Evolutionary conservation across 2,113 vertebrate species (phyloP).

Genomic region (Vanacampus margaritifer): DNA sequence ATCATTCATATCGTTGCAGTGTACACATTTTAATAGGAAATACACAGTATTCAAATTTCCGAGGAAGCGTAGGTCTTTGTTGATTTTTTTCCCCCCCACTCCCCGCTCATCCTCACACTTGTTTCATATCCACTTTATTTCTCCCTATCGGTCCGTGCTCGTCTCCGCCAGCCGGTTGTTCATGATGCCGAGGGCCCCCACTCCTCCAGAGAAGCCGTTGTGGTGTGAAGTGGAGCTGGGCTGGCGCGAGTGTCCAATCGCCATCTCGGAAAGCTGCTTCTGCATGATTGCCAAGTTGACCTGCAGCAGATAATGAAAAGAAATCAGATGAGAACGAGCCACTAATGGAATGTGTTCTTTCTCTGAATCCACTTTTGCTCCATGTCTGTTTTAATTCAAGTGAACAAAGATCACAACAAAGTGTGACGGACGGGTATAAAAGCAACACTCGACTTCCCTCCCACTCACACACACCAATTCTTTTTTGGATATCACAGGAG

Average conservation of each 20-base stretch:
- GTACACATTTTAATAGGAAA: slow-evolving; percentile 10
- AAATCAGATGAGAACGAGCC: neutral
- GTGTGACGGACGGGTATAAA: neutral
- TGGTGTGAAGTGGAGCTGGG: slow-evolving; percentile 69
- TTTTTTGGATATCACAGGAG: neutral
- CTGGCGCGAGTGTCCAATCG: slow-evolving; percentile 81
- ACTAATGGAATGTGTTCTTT: neutral
- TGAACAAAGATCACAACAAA: neutral
- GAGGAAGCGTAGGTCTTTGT: neutral
- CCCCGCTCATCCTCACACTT: neutral
- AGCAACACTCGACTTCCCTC: neutral
- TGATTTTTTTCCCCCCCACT: neutral
- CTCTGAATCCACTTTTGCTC: neutral
- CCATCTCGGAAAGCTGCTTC: slow-evolving; percentile 90
- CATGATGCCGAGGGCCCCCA: slow-evolving; percentile 94
- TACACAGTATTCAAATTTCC: neutral
- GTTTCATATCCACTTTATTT: neutral
- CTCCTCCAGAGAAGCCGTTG: slow-evolving; percentile 88
- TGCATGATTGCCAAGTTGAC: slow-evolving; percentile 90
- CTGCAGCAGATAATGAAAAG: slow-evolving; percentile 29
- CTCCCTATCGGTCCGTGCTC: slow-evolving; percentile 82
- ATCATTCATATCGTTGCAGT: slow-evolving; percentile 23
- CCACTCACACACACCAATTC: neutral
- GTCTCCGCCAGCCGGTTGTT: slow-evolving; percentile 95
- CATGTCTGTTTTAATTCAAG: neutral